Percentiles rank a stretch among this genome's conserved stretches.
Conservation (phyloP, 2,113 vertebrate species). For the Pleuronectes platessa region DNA sequence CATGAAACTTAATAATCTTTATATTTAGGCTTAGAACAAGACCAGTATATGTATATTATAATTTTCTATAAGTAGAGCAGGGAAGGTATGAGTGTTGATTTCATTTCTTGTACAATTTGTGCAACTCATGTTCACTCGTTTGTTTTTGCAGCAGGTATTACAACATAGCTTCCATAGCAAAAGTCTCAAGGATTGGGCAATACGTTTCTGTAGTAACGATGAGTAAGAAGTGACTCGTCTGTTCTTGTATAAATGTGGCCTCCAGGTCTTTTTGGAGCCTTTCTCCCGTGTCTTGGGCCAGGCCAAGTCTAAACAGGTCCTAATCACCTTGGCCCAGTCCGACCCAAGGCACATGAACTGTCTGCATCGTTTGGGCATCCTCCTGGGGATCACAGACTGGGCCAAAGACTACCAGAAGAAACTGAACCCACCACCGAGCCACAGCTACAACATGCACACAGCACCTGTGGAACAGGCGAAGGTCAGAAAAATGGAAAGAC, state of each 20-base stretch:
- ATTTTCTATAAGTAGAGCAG: too few species aligned
- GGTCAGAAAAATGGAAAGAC: conserved; percentile 40
- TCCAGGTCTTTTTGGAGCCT: conserved; percentile 84
- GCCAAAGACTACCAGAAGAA: conserved; percentile 79
- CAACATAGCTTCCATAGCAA: background rate
- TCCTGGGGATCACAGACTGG: conserved; percentile 84
- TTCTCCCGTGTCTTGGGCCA: conserved; percentile 82
- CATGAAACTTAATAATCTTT: too few species aligned
- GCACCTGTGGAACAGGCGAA: conserved; percentile 5
- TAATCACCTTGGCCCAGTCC: conserved; percentile 70
- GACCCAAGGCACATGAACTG: conserved; percentile 73
- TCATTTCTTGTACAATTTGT: too few species aligned
- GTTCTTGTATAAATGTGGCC: conserved; percentile 14
- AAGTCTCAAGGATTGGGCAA: background rate
- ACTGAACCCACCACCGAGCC: conserved; percentile 50
- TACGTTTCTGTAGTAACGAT: background rate
- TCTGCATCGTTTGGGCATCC: conserved; percentile 82
- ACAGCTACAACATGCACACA: background rate
- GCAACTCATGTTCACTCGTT: background rate
- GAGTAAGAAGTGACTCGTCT: background rate
- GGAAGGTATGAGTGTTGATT: too few species aligned
- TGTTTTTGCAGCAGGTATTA: background rate
- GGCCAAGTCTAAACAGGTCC: conserved; percentile 79
- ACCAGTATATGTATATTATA: too few species aligned
- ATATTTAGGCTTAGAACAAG: too few species aligned